phyloP scores from a whole-genome alignment of 64 coral and sea anemone genomes.

The Montipora cactus region DNA sequence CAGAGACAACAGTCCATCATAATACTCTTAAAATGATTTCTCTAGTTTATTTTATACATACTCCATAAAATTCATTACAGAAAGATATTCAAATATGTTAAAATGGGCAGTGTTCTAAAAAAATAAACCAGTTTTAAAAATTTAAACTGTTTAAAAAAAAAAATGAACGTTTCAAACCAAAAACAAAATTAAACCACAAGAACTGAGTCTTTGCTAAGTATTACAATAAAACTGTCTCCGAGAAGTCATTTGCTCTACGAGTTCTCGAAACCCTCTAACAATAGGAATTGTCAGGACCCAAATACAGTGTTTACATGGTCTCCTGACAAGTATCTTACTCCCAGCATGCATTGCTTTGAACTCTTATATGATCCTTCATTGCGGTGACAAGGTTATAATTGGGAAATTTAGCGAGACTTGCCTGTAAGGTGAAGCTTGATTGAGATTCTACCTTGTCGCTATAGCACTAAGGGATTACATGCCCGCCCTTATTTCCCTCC shows the following conservation, averaged over 20 bases:
- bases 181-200: neutral
- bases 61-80: too few species aligned
- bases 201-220: constrained; percentile 18
- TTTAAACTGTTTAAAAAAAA: too few species aligned
- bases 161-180: too few species aligned
- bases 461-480: constrained; percentile 46
- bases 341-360: constrained; percentile 27
- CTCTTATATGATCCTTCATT: constrained; percentile 31
- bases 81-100: too few species aligned
- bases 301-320: neutral
- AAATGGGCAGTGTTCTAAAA: too few species aligned
- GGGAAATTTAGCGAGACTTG: neutral
- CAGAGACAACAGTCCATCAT: too few species aligned
- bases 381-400: constrained; percentile 10
- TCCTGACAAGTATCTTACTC: neutral
- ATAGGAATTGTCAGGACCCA: neutral
- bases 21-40: too few species aligned
- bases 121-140: too few species aligned
- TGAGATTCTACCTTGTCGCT: constrained; percentile 22
- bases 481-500: constrained; percentile 5
- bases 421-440: neutral
- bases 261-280: neutral
- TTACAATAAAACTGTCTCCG: neutral
- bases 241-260: neutral
- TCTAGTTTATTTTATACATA: too few species aligned